phyloP scores from a whole-genome alignment of 2,888 invertebrate species.

The Steinernema carpocapsae region DNA sequence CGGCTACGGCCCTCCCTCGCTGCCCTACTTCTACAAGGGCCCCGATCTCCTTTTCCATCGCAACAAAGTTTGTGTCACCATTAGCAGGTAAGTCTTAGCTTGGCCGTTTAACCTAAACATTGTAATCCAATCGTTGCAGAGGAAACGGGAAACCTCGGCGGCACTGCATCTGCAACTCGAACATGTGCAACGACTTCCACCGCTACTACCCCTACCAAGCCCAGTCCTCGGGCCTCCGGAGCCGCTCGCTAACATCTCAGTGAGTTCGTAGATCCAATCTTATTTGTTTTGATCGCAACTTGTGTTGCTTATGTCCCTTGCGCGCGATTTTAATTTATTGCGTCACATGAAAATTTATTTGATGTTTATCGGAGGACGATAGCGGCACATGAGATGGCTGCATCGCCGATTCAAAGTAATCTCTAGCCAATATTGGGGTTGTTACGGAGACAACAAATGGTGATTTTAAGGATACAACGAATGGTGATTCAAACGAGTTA shows the following conservation, averaged over 20 bases:
- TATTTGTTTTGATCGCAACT: too few relatives aligned
- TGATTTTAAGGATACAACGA: too few relatives aligned
- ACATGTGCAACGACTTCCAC: conserved; percentile 40
- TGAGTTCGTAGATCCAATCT: not conserved
- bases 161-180: conserved; percentile 63
- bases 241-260: conserved; percentile 1
- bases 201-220: conserved; percentile 40
- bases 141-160: conserved; percentile 54
- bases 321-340: too few relatives aligned
- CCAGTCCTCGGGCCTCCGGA: conserved; percentile 2
- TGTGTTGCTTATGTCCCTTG: too few relatives aligned
- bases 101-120: not conserved
- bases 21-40: conserved; percentile 64
- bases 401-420: too few relatives aligned
- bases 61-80: conserved; percentile 60
- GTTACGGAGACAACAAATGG: too few relatives aligned
- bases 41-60: conserved; percentile 59
- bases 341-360: too few relatives aligned
- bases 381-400: too few relatives aligned
- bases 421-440: too few relatives aligned
- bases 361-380: too few relatives aligned
- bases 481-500: too few relatives aligned
- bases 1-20: conserved; percentile 66
- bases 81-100: conserved; percentile 52
- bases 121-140: conserved; percentile 42